Base-by-base conservation (phyloP, 2,113 vertebrate species). In the Scomber japonicus region DNA sequence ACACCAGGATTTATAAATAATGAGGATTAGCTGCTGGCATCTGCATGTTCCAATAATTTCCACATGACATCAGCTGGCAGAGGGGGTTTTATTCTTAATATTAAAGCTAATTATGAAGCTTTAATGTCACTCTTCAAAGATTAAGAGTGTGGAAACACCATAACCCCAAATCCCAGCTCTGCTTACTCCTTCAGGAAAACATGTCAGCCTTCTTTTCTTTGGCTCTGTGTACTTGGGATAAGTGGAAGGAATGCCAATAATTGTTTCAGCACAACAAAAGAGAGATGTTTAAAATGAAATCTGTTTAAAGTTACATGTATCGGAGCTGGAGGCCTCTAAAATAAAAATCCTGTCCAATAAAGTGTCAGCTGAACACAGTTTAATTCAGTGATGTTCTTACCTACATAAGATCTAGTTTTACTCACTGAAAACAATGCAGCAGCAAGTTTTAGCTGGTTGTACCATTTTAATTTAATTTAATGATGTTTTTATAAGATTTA, bases 121-220 rank as follows among this genome's bases (percentile, higher is more conserved):
- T 35, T 50, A 75, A 44, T 64, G 66, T 71, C 27, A 50, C 75
- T 77, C 44, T 79, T 81, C 44, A 80, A 71, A 68, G 72, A 80
- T 51, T 30, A 75, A 0, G 0, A 17, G 0, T 0, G 53, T 48
- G 71, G 21, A 81, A 75, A 83, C 71, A 17, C n/a, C 11, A 51
- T 7, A 53, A 57, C 40, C 51, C 19, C 21, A 59, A 70, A 65
- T 73, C 64, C 40, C 49, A 44, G 59, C 44, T 55, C 56, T 17
- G 50, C 44, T 56, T 53, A 11, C 35, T 49, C 59, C 61, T 2
- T 56, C 46, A 51, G 57, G 64, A 71, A 80, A 82, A 77, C 21
- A 73, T 51, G 45, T 61, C 76, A 24, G 69, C 2, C 3, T 61
- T 31, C 0, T 69, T 69, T 60, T 51, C 24, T 55, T 60, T 63